Base-by-base conservation (phyloP, 2,888 invertebrate genomes). In the Melieria omissa region DNA sequence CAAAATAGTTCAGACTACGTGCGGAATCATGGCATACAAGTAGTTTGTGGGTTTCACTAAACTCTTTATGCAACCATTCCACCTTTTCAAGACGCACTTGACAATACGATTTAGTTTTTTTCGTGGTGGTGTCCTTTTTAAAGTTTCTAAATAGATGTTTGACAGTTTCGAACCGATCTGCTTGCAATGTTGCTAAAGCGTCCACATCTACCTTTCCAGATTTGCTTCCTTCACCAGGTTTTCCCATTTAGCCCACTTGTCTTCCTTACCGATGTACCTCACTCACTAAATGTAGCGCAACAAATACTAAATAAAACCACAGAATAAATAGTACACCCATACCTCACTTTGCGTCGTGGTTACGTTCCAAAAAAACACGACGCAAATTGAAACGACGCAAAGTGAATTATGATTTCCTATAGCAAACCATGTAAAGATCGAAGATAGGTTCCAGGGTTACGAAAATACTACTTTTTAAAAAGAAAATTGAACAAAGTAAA, bases 31-130 rank as follows among this genome's bases (percentile, higher is more conserved):
- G 16, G 16, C 16, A 16, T 16, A 16, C 16, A 16, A 16, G 52
- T 4, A n/a, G 45, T 41, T 65, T 42, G 65, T 65, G 65, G n/a
- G 54, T 44, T 52, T 12, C 54, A 12, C 14, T n/a, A 65, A 65
- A 55, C 44, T 52, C 52, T 5, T 42, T 10, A 12, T 65, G 7
- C 52, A 65, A 47, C 44, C n/a, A 42, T 10, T 65, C 14, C 5
- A 3, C 55, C 14, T 42, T 65, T 65, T 65, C 14, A 8, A 55
- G 55, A 4, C 44, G 65, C n/a, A n/a, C n/a, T n/a, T n/a, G n/a
- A n/a, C n/a, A n/a, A n/a, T n/a, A n/a, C n/a, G n/a, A n/a, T n/a
- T n/a, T n/a, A n/a, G n/a, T n/a, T n/a, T n/a, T n/a, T n/a, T n/a
- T n/a, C n/a, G n/a, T 44, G 29, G 49, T 64, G 6, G 63, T 8